These are phyloP conservation scores for Pseudococcus viburni DNA, from an alignment of 2,888 invertebrate species.

Conservation along the genomic window DNA sequence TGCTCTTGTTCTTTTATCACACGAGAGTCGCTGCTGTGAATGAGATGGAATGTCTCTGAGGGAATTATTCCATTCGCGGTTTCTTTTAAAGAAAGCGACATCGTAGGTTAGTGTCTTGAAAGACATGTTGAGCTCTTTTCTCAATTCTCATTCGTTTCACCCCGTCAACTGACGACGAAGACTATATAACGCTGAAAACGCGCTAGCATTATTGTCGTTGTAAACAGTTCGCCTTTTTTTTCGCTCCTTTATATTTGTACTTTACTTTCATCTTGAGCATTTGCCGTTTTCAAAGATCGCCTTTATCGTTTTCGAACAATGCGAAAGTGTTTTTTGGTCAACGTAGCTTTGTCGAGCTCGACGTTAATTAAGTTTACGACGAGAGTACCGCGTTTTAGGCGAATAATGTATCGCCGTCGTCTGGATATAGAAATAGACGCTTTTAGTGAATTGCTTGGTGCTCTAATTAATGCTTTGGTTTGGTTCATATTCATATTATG, in stretches of 20 bases:
- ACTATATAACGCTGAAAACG: background rate
- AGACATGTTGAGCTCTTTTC: background rate
- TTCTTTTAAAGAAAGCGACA: background rate
- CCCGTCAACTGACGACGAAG: background rate
- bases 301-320: background rate
- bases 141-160: conserved; percentile 4
- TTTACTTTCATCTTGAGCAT: background rate
- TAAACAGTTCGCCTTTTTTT: conserved; percentile 9
- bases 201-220: conserved; percentile 21
- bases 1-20: no score
- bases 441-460: no score
- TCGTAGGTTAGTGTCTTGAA: conserved; percentile 15
- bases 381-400: background rate
- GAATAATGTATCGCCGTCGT: background rate
- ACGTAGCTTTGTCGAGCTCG: background rate
- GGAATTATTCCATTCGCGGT: conserved; percentile 42
- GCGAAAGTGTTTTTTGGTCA: background rate
- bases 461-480: no score
- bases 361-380: background rate
- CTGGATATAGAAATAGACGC: no score
- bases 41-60: conserved; percentile 33
- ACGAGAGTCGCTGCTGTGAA: background rate
- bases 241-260: background rate
- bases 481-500: no score
- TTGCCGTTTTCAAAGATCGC: conserved; percentile 10